Evolutionary conservation across 2,113 vertebrate genomes (phyloP).

Genomic region (Tamias sibiricus): DNA sequence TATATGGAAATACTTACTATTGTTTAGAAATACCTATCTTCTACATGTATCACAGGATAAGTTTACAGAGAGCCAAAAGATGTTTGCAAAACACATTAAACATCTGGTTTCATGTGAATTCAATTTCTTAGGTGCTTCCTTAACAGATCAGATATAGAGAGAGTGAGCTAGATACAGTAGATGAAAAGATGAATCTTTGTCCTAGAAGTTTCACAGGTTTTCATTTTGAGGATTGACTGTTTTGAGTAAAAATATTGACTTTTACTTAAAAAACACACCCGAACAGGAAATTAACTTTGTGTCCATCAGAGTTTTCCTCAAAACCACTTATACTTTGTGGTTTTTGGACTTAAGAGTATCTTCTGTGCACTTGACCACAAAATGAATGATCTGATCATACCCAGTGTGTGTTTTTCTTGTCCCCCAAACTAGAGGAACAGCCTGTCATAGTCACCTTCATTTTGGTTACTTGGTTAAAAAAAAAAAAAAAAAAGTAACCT

Average conservation of each 20-base stretch:
- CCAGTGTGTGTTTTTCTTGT: neutral
- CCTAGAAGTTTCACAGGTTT: neutral
- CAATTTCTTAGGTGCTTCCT: neutral
- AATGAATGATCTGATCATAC: neutral
- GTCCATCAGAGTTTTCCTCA: neutral
- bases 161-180: neutral
- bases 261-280: neutral
- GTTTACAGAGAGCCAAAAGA: constrained; percentile 8
- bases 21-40: neutral
- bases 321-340: neutral
- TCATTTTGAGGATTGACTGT: neutral
- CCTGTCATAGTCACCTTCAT: neutral
- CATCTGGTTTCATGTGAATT: neutral
- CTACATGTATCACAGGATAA: neutral
- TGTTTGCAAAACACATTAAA: constrained; percentile 5
- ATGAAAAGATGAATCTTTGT: neutral
- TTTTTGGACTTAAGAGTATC: neutral
- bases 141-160: neutral
- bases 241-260: neutral
- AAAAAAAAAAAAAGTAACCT: neutral
- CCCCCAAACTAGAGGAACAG: neutral
- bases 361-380: neutral
- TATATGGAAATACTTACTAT: neutral
- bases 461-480: neutral
- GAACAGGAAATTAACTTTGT: neutral